Evolutionary conservation across 2,797 vertebrate genomes (phyloP), one percentile per base, ranked within the genome.

Genomic region (Spea hammondii): DNA sequence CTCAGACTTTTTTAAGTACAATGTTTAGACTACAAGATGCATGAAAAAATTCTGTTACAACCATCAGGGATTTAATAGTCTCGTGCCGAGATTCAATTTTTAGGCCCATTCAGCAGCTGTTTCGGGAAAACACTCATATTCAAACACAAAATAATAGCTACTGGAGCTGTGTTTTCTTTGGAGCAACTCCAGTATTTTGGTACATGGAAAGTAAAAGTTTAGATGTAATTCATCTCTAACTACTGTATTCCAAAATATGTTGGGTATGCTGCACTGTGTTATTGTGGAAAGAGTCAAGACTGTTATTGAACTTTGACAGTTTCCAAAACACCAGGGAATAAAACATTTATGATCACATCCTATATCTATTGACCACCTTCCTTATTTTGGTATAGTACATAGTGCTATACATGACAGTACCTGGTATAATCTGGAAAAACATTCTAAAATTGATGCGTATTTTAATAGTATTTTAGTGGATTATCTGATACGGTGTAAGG

Each of bases 221-320:
- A 72, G 69, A 59, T 51, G 60, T 65, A 68, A 64, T 66, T 71
- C 73, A 76, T 59, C 68, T 68, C 46, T 70, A 65, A 75, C 79
- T 80, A 76, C 72, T 59, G 67, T 80, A 75, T 80, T 80, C 79
- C 73, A 80, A 80, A 80, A 70, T 70, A 76, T 80, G 49, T 57
- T 76, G 68, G 53, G 73, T 66, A 80, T 80, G 75, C 79, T 71
- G 60, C 72, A 80, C 79, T 70, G 60, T 70, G 79, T 76, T 70
- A 80, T 80, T 80, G 60, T 76, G 72, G 67, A 80, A 71, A 74
- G 51, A 59, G 67, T 65, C 17, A 76, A 76, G 46, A 69, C 79
- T 80, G 72, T 80, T 80, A 70, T 70, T 80, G 79, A 70, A 60
- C 53, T 70, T 47, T 48, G 11, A 65, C 79, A 65, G 72, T 80